phyloP scores from a whole-genome alignment of 2,113 vertebrate genomes.

The Nycticorax nycticorax region DNA sequence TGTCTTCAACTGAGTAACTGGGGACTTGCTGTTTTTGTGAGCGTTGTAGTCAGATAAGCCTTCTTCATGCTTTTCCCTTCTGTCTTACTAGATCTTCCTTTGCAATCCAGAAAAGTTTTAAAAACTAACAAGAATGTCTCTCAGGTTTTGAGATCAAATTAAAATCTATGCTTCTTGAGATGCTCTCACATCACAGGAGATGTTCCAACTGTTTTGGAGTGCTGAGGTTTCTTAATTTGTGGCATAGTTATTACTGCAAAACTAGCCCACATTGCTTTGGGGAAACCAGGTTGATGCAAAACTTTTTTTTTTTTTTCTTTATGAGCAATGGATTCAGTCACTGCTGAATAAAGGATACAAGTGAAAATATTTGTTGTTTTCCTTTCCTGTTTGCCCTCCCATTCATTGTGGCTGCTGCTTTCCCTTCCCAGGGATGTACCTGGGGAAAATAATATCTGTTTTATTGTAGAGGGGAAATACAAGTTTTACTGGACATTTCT shows the following conservation, averaged over 20 bases:
- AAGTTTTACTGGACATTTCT: neutral
- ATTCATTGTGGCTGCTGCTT: neutral
- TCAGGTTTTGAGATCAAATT: neutral
- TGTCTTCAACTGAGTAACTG: neutral
- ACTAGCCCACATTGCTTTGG: neutral
- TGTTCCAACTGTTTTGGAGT: neutral
- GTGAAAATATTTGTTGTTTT: neutral
- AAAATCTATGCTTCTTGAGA: neutral
- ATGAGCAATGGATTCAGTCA: neutral
- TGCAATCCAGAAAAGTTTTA: neutral
- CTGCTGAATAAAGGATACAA: neutral
- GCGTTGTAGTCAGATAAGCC: neutral
- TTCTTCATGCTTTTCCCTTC: neutral
- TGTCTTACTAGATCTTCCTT: neutral
- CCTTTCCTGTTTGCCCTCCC: neutral
- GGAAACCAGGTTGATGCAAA: neutral
- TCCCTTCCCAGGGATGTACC: neutral
- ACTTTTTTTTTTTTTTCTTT: neutral
- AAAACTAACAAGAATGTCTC: neutral
- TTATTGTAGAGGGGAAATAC: neutral
- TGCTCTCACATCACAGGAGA: neutral
- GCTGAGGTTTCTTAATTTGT: neutral
- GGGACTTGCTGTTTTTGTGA: neutral
- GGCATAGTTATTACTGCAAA: neutral
- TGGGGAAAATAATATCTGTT: neutral